Conservation (phyloP, 1,140 invertebrate species). For the Tenebrio molitor region DNA sequence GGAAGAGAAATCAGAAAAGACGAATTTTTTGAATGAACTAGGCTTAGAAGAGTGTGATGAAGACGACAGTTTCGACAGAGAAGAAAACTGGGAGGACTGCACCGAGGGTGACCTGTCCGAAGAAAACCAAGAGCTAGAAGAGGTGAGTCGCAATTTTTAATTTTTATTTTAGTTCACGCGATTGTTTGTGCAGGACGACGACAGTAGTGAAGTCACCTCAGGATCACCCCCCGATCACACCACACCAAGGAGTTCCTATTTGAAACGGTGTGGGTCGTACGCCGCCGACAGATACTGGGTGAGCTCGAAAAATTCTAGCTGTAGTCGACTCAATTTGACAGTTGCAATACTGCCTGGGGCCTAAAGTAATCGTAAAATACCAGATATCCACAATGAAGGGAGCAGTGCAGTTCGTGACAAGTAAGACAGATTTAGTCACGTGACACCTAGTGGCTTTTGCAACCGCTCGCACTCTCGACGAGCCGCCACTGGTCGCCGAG, state of each 20-base stretch:
- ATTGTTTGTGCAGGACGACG: slow-evolving; percentile 41
- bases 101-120: slow-evolving; percentile 58
- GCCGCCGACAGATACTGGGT: slow-evolving; percentile 56
- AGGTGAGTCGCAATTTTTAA: slow-evolving; percentile 13
- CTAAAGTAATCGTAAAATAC: too few relatives aligned
- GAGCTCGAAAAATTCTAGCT: slow-evolving; percentile 46
- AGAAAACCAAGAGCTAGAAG: slow-evolving; percentile 50
- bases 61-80: slow-evolving; percentile 59
- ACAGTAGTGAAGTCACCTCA: slow-evolving; percentile 49
- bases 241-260: slow-evolving; percentile 56
- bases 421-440: too few relatives aligned
- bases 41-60: slow-evolving; percentile 61
- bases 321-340: too few relatives aligned
- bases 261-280: slow-evolving; percentile 51
- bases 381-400: too few relatives aligned
- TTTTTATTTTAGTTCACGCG: too few relatives aligned
- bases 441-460: too few relatives aligned
- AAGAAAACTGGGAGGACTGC: slow-evolving; percentile 62
- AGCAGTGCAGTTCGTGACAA: too few relatives aligned
- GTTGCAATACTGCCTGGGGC: too few relatives aligned
- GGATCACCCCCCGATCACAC: slow-evolving; percentile 44
- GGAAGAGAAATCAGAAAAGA: slow-evolving; percentile 55
- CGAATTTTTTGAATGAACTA: slow-evolving; percentile 62
- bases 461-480: too few relatives aligned
- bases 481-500: too few relatives aligned